phyloP scores from a whole-genome alignment of 2,797 vertebrate species.

The Columba guinea region DNA sequence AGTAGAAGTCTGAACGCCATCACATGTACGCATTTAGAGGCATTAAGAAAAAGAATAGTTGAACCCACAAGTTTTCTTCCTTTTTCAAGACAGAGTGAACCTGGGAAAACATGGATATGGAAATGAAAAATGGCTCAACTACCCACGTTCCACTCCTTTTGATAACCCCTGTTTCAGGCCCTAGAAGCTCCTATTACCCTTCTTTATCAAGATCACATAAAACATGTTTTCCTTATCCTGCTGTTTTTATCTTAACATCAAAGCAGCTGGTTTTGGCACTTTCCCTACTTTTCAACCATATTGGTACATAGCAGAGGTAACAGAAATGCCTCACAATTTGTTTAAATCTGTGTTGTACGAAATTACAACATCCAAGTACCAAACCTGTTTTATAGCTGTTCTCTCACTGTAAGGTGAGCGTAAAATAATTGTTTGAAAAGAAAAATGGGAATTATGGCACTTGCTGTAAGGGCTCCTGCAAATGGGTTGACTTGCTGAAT shows the following conservation, averaged over 20 bases:
- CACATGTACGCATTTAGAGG: rapidly evolving
- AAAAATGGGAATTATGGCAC: not conserved
- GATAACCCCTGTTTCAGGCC: not conserved
- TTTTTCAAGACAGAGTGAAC: not conserved
- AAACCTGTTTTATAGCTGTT: not conserved
- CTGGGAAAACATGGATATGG: not conserved
- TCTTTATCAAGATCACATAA: not conserved
- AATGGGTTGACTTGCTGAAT: not conserved
- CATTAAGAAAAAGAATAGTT: not conserved
- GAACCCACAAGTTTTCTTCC: not conserved
- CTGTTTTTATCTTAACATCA: slow-evolving; percentile 21
- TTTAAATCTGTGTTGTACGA: not conserved
- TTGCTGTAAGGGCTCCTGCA: not conserved
- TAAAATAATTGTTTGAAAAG: not conserved
- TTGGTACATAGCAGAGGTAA: not conserved
- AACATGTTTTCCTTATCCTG: not conserved
- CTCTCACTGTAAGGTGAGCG: not conserved
- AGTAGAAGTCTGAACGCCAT: not conserved
- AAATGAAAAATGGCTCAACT: not conserved
- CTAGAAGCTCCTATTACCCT: not conserved
- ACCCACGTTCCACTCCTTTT: not conserved
- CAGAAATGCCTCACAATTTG: not conserved
- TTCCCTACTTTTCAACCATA: not conserved
- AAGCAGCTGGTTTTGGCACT: not conserved
- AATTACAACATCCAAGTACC: not conserved